A percentile compares a stretch with the other conserved stretches of the same genome.
phyloP scores from a whole-genome alignment of 35 echinoderm and acorn worm species.

The Ptychodera flava region DNA sequence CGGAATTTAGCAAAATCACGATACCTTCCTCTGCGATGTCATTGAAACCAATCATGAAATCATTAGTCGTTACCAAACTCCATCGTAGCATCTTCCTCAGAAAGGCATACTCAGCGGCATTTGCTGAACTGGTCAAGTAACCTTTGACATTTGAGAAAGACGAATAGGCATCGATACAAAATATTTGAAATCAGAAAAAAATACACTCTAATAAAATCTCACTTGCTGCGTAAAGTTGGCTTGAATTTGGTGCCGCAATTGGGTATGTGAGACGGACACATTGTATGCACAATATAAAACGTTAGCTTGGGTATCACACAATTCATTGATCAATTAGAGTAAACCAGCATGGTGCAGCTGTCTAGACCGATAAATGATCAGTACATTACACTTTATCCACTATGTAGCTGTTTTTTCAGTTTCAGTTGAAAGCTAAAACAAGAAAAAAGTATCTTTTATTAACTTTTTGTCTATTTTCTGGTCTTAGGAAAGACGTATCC shows the following conservation, averaged over 20 bases:
- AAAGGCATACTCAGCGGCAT: conserved; percentile 46
- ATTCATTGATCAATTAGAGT: not conserved
- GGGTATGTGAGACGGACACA: not conserved
- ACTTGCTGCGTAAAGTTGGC: not conserved
- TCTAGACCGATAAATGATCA: no score
- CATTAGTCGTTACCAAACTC: not conserved
- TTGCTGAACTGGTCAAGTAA: conserved; percentile 27
- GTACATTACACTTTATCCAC: no score
- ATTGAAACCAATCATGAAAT: conserved; percentile 61
- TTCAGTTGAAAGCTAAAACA: no score
- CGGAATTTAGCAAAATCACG: no score
- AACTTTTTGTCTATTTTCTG: no score
- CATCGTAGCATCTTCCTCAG: conserved; percentile 35
- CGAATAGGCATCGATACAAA: no score
- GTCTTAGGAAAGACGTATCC: no score
- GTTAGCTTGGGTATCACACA: not conserved
- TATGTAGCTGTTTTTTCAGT: no score
- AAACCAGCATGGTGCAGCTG: no score
- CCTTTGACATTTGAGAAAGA: conserved; percentile 24
- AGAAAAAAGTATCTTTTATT: no score
- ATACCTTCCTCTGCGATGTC: conserved; percentile 70
- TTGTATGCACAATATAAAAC: not conserved
- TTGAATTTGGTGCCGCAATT: not conserved
- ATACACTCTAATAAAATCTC: not conserved
- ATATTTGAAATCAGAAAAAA: no score